Evolutionary conservation across 2,888 invertebrate species (phyloP), one percentile per base, ranked within the genome.

Genomic region (Aphidius colemani): DNA sequence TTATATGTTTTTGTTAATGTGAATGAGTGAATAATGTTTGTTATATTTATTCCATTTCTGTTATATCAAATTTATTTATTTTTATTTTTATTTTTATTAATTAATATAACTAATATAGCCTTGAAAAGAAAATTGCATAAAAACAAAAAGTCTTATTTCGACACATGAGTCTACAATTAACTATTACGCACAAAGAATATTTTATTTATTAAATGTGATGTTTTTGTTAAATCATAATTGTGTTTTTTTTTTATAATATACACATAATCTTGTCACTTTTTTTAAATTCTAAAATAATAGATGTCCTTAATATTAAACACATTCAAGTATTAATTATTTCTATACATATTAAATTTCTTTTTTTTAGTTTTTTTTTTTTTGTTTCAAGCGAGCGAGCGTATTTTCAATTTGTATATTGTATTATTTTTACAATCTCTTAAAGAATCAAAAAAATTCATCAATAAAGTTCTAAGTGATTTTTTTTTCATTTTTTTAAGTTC

Each of bases 381-480:
- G 70, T 73, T 59, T 74, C 70, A 78, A 81, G 79, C 79, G 79
- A 78, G 76, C 79, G 73, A 78, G 75, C 78, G 75, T 73, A 77
- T 58, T 46, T 55, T 62, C 13, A 49, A 46, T 40, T 56, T 46
- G 18, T 57, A 7, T 64, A n/a, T 7, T 45, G 49, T 55, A 50
- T 59, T 60, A 59, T 49, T 55, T 45, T 58, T 64, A 53, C 48
- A 59, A 55, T 56, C 55, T 63, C 59, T 58, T 55, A 53, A 53
- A 53, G 40, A 57, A 60, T 49, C 9, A 53, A 56, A 63, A 56
- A 63, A 60, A 68, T 66, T 8, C 13, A 18, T 39, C 4, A 39
- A 46, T 45, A n/a, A 57, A 39, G 48, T 56, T 41, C 45, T 63
- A 64, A 69, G 13, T 13, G 2, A 1, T 13, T 13, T 13, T 13